Percentiles rank a stretch among this genome's conserved stretches.
These are phyloP conservation scores for Oeneis ivallda DNA, from an alignment of 2,888 invertebrate genomes.

Conservation along the genomic window DNA sequence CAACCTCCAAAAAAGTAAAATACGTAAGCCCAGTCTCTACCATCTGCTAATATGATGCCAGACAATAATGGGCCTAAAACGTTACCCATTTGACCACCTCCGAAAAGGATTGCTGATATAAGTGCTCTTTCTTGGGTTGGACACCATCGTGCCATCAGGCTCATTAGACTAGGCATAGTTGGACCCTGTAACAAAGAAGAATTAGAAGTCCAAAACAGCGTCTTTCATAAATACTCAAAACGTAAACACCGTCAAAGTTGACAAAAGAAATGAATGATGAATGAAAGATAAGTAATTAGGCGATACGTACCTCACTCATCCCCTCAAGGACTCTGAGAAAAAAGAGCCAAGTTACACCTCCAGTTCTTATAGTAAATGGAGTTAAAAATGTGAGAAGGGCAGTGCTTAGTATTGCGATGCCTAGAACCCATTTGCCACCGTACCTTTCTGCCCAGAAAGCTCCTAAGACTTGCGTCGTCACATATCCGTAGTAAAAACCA, in stretches of 20 bases:
- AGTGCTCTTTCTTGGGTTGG: conserved; percentile 69
- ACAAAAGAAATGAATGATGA: not conserved
- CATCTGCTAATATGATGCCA: conserved; percentile 53
- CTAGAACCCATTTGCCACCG: conserved; percentile 88
- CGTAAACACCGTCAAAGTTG: not conserved
- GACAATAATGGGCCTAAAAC: conserved; percentile 57
- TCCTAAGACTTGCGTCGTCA: conserved; percentile 88
- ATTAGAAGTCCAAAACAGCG: too few species aligned
- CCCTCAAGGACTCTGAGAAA: conserved; percentile 83
- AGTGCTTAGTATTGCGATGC: conserved; percentile 86
- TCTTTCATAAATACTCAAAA: not conserved
- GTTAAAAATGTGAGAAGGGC: conserved; percentile 87
- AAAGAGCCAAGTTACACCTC: conserved; percentile 67
- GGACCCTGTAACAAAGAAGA: conserved; percentile 71
- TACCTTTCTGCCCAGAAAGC: conserved; percentile 87
- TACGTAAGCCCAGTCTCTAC: conserved; percentile 64
- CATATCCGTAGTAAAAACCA: conserved; percentile 89
- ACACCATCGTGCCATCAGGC: conserved; percentile 73
- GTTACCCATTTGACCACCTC: conserved; percentile 67
- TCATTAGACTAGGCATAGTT: conserved; percentile 78
- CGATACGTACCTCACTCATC: conserved; percentile 82
- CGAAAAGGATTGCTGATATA: conserved; percentile 70
- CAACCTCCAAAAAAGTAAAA: conserved; percentile 69
- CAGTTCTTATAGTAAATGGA: conserved; percentile 81
- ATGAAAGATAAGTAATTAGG: not conserved